Evolutionary conservation across 2,113 vertebrate species (phyloP).

Genomic region (Microcebus tavaratra): DNA sequence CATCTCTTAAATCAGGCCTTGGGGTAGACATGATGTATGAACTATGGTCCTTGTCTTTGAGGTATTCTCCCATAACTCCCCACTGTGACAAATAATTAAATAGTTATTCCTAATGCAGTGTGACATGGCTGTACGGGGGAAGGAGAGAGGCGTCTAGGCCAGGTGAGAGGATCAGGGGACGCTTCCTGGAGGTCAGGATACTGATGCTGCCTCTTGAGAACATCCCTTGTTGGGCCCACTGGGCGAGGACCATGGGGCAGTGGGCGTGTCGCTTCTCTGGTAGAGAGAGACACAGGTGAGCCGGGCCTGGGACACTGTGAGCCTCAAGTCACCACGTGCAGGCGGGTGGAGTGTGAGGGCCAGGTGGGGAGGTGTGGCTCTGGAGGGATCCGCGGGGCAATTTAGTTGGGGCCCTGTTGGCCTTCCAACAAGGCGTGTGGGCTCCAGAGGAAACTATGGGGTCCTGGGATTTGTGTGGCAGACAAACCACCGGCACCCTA

Average conservation of each 20-base stretch:
- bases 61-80: background rate
- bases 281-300: background rate
- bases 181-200: background rate
- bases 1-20: background rate
- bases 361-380: background rate
- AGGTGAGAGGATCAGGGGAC: background rate
- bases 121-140: background rate
- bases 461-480: background rate
- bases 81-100: background rate
- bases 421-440: background rate
- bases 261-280: background rate
- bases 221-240: background rate
- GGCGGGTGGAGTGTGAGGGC: background rate
- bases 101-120: background rate
- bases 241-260: background rate
- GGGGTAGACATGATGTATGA: background rate
- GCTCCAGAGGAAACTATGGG: background rate
- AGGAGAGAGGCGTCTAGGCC: background rate
- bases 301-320: background rate
- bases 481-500: background rate
- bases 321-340: background rate
- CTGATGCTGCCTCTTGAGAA: background rate
- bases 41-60: background rate
- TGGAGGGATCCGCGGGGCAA: background rate
- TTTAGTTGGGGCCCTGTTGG: rapidly evolving